Evolutionary conservation across 1,140 invertebrate species (phyloP).

Genomic region (Bombus consobrinus): DNA sequence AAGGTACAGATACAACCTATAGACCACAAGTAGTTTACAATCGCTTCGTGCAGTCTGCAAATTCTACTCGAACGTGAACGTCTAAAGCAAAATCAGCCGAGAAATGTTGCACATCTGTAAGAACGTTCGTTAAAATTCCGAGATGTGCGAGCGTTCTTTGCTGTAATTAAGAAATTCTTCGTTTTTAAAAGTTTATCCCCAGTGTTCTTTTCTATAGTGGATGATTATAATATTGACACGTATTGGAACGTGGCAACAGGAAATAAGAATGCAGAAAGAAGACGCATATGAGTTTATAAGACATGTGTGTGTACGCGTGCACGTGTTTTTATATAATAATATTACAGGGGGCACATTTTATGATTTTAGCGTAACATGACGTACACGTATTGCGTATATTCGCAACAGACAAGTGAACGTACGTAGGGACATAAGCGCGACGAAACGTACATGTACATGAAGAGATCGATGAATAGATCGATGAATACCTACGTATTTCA

Average conservation of each 20-base stretch:
- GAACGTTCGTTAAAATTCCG: slow-evolving; percentile 1
- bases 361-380: neutral
- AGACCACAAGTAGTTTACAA: neutral
- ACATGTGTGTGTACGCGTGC: neutral
- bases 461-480: too few relatives aligned
- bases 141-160: too few relatives aligned
- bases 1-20: slow-evolving; percentile 11
- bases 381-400: neutral
- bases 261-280: neutral
- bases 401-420: neutral
- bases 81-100: neutral
- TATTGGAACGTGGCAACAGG: too few relatives aligned
- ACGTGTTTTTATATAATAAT: neutral
- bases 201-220: neutral
- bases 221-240: neutral
- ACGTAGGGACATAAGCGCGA: too few relatives aligned
- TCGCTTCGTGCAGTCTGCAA: slow-evolving; percentile 14
- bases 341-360: neutral
- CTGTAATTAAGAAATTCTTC: neutral
- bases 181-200: neutral
- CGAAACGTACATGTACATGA: too few relatives aligned
- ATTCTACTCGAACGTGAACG: slow-evolving; percentile 3
- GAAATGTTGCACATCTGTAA: neutral
- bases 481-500: too few relatives aligned
- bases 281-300: neutral